Conservation (phyloP, 2,797 vertebrate species). For the Potorous gilbertii region DNA sequence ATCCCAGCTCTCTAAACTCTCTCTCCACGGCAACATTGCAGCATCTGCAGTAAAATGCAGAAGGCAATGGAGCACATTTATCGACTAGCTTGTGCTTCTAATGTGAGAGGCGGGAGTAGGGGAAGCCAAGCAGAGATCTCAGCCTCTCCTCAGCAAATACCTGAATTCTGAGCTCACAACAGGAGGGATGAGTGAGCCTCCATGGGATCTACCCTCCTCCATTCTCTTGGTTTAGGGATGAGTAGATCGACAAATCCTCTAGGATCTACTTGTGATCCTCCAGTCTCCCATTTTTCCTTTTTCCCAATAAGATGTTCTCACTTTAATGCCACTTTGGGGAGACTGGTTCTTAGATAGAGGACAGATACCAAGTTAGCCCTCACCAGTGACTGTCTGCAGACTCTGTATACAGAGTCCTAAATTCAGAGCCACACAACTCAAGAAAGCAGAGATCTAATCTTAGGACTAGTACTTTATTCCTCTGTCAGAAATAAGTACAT, state of each 20-base stretch:
- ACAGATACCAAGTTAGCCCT: background rate
- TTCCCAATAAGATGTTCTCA: background rate
- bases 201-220: background rate
- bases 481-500: background rate
- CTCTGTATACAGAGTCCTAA: accelerated
- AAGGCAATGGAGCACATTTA: background rate
- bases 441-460: background rate
- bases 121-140: background rate
- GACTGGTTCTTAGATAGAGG: background rate
- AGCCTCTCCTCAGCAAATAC: background rate
- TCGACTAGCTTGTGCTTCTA: background rate
- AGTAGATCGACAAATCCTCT: constrained; percentile 32
- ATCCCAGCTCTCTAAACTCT: background rate
- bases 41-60: background rate
- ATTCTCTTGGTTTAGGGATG: background rate
- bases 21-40: background rate
- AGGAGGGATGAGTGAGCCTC: accelerated
- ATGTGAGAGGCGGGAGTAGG: background rate
- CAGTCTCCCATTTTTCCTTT: background rate
- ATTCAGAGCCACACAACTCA: background rate
- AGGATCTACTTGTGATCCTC: constrained; percentile 23
- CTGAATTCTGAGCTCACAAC: background rate
- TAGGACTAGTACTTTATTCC: background rate
- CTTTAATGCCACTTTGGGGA: background rate
- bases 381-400: background rate